Conservation (phyloP, 2,113 vertebrate species). For the Sarotherodon lohbergeri region DNA sequence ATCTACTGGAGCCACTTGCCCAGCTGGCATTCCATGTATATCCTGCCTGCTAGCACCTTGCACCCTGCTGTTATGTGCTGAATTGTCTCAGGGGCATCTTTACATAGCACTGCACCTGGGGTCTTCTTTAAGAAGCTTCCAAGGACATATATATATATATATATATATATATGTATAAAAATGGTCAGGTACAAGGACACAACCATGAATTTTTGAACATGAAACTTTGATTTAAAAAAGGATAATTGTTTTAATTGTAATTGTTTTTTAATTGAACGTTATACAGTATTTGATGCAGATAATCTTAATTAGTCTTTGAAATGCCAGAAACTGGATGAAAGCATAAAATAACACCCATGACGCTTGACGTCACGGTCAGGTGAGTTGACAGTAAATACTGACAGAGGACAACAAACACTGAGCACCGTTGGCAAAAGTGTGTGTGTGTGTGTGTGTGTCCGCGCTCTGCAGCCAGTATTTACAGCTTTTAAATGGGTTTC, state of each 20-base stretch:
- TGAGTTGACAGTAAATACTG: conserved; percentile 47
- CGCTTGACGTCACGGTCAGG: not conserved
- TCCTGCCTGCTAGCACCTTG: not conserved
- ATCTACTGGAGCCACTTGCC: not conserved
- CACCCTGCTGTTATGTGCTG: not conserved
- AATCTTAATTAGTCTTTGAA: not conserved
- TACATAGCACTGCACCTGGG: not conserved
- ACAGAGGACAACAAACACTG: not conserved
- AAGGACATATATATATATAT: not conserved
- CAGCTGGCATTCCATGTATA: not conserved
- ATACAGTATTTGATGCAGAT: not conserved
- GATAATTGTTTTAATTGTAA: not conserved
- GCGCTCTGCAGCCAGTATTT: not conserved
- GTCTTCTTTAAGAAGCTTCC: not conserved
- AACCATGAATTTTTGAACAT: not conserved
- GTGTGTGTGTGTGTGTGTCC: not conserved
- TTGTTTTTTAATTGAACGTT: not conserved
- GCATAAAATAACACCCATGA: not conserved
- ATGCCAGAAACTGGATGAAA: not conserved
- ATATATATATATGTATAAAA: not conserved
- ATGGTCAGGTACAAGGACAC: not conserved
- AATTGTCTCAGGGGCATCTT: not conserved
- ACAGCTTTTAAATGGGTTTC: not conserved
- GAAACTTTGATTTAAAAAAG: not conserved
- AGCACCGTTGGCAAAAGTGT: not conserved